These are phyloP conservation scores for Antrozous pallidus DNA, from an alignment of 2,797 vertebrate species.

Conservation along the genomic window DNA sequence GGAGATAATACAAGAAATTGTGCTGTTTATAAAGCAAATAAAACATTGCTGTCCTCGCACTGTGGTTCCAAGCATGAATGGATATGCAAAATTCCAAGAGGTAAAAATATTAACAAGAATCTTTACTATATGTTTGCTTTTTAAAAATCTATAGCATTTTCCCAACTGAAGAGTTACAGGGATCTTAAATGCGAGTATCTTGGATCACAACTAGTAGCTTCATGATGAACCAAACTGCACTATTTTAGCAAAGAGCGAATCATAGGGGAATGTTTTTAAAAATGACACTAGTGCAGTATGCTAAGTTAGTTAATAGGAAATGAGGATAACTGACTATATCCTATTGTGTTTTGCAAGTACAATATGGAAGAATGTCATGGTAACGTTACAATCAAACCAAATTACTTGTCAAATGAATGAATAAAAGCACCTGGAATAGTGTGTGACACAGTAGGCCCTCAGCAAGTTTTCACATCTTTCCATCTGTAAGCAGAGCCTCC, in stretches of 20 bases:
- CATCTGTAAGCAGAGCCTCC: background rate
- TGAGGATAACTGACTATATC: background rate
- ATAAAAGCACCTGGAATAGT: background rate
- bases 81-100: slow-evolving; percentile 95
- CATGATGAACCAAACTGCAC: background rate
- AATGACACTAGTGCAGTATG: background rate
- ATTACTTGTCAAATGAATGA: background rate
- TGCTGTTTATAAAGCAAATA: slow-evolving; percentile 88
- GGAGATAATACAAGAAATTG: slow-evolving; percentile 89
- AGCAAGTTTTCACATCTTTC: background rate
- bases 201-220: background rate
- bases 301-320: background rate
- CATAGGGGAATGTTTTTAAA: background rate
- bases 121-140: background rate
- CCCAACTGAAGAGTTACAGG: background rate
- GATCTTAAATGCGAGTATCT: background rate
- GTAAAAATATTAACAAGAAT: slow-evolving; percentile 78
- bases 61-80: slow-evolving; percentile 92
- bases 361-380: background rate
- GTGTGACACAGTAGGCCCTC: background rate
- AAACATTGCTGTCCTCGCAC: slow-evolving; percentile 84
- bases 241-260: background rate
- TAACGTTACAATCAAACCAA: background rate
- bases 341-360: background rate
- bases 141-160: background rate